Evolutionary conservation across 2,113 vertebrate genomes (phyloP).

Genomic region (Chauna torquata): DNA sequence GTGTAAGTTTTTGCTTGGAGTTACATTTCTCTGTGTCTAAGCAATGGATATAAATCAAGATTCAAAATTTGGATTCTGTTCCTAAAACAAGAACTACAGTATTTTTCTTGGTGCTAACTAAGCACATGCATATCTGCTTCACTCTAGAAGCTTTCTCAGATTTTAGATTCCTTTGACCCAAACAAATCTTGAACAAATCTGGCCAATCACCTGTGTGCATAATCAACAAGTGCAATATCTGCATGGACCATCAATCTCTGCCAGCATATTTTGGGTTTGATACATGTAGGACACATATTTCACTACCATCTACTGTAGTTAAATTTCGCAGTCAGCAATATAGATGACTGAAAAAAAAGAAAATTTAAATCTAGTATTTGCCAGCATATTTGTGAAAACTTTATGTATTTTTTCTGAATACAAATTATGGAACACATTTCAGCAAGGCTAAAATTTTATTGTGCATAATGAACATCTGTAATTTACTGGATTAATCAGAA

Average conservation of each 20-base stretch:
- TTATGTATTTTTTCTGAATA: neutral
- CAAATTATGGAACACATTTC: neutral
- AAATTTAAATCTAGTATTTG: neutral
- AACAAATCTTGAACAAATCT: neutral
- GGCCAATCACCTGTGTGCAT: neutral
- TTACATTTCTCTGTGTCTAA: slow-evolving; percentile 32
- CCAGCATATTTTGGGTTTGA: neutral
- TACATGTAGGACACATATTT: neutral
- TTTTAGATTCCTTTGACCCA: neutral
- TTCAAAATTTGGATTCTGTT: neutral
- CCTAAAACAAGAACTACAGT: neutral
- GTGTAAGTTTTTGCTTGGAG: slow-evolving; percentile 10
- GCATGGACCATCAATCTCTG: neutral
- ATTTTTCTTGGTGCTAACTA: neutral
- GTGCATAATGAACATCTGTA: neutral
- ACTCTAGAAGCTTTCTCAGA: neutral
- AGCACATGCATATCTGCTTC: neutral
- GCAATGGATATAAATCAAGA: slow-evolving; percentile 1
- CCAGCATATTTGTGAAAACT: neutral
- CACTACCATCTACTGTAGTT: neutral
- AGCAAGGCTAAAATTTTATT: neutral
- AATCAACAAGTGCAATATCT: neutral
- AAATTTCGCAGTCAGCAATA: neutral
- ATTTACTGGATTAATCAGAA: slow-evolving; percentile 11
- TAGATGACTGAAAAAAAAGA: neutral